Conservation (phyloP, 1,140 invertebrate species). For the Lanistes nyassanus region DNA sequence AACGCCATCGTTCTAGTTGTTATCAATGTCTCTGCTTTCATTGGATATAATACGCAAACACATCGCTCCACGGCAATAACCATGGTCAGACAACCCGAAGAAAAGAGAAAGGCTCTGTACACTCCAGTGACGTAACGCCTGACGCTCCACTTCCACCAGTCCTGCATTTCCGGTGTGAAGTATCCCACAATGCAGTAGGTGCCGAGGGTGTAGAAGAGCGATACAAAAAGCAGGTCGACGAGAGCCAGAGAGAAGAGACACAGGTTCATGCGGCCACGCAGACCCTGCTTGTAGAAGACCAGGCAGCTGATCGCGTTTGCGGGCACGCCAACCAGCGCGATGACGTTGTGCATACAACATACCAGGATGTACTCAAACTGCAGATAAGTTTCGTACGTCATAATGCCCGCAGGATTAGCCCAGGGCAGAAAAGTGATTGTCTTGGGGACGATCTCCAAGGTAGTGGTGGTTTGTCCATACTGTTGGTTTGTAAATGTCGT, state of each 20-base stretch:
- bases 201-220: background rate
- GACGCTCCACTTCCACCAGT: constrained; percentile 16
- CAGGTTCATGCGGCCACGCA: background rate
- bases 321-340: background rate
- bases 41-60: background rate
- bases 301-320: background rate
- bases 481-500: no score
- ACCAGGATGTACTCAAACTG: background rate
- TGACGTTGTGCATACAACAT: background rate
- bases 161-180: background rate
- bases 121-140: background rate
- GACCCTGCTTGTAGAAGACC: background rate
- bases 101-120: background rate
- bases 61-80: constrained; percentile 12
- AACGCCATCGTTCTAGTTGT: background rate
- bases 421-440: background rate
- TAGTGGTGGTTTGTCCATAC: no score
- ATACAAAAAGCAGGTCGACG: background rate
- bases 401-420: background rate
- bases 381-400: background rate
- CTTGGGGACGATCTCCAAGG: no score
- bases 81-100: constrained; percentile 15
- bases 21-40: background rate
- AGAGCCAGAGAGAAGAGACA: background rate
- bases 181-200: background rate